These are phyloP conservation scores for Elephantulus edwardii DNA, from an alignment of 2,113 vertebrate species.

Conservation along the genomic window DNA sequence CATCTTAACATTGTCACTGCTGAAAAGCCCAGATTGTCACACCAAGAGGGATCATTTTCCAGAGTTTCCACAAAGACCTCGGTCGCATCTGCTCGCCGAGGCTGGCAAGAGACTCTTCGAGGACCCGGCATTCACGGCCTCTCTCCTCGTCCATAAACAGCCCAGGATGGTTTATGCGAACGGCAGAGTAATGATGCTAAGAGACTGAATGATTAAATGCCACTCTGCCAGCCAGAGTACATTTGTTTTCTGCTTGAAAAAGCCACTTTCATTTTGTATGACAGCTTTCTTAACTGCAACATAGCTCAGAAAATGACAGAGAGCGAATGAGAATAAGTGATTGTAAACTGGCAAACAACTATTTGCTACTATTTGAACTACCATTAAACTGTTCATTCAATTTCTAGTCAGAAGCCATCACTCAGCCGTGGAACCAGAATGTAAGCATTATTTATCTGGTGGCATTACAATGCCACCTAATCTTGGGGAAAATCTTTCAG, in stretches of 20 bases:
- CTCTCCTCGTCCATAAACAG: constrained; percentile 44
- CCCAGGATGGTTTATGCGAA: constrained; percentile 39
- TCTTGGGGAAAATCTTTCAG: constrained; percentile 46
- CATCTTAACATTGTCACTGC: not conserved
- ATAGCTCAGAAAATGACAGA: constrained; percentile 72
- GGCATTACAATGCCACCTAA: constrained; percentile 60
- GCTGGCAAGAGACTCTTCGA: not conserved
- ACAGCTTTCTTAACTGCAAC: constrained; percentile 76
- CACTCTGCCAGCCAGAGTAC: constrained; percentile 67
- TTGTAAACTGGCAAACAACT: constrained; percentile 75
- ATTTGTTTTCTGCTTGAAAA: constrained; percentile 79
- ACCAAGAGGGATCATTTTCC: not conserved
- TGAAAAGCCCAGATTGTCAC: not conserved
- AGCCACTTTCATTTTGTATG: constrained; percentile 76
- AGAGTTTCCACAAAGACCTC: not conserved
- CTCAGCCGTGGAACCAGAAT: constrained; percentile 35
- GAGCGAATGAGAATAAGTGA: constrained; percentile 67
- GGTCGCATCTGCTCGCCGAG: not conserved
- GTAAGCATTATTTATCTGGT: constrained; percentile 68
- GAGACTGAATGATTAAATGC: constrained; percentile 75
- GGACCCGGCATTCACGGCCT: constrained; percentile 9
- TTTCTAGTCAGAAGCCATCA: constrained; percentile 60
- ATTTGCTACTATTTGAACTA: constrained; percentile 75
- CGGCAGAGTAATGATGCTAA: constrained; percentile 57
- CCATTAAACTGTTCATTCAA: constrained; percentile 67